These are phyloP conservation scores for Tetramorium simillimum DNA, from an alignment of 1,140 invertebrate genomes.

Conservation along the genomic window DNA sequence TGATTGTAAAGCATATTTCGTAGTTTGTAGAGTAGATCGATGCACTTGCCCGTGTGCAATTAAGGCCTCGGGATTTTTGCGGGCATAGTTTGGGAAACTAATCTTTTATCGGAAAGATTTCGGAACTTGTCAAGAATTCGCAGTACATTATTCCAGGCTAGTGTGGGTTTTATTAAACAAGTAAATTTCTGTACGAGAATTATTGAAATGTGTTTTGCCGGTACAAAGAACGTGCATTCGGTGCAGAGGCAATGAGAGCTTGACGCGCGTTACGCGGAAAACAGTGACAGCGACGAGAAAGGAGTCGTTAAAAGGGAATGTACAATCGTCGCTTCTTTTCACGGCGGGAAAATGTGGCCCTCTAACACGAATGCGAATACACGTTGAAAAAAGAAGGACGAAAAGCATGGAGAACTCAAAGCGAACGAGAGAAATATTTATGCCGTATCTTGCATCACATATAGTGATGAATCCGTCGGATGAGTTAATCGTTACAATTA, in stretches of 20 bases:
- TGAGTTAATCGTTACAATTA: neutral
- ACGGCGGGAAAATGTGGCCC: neutral
- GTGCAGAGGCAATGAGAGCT: slow-evolving; percentile 12
- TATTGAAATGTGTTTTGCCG: neutral
- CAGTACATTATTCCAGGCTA: neutral
- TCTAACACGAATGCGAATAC: neutral
- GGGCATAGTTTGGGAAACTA: neutral
- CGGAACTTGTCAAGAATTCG: neutral
- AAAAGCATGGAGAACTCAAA: neutral
- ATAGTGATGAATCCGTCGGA: neutral
- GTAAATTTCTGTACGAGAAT: slow-evolving; percentile 3
- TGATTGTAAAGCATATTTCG: slow-evolving; percentile 12
- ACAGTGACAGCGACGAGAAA: slow-evolving; percentile 22
- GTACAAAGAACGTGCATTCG: slow-evolving; percentile 47
- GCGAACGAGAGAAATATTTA: slow-evolving; percentile 25
- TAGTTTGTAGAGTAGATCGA: neutral
- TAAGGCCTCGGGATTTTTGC: neutral
- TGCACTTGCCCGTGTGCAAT: neutral
- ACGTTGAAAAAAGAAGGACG: neutral
- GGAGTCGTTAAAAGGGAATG: slow-evolving; percentile 39
- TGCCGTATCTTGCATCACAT: neutral
- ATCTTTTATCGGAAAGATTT: neutral
- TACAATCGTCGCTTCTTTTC: slow-evolving; percentile 28
- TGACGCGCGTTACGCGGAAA: slow-evolving; percentile 36
- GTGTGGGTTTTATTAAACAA: slow-evolving; percentile 11